Conservation (phyloP, 1,140 invertebrate genomes). For the Formica exsecta region DNA sequence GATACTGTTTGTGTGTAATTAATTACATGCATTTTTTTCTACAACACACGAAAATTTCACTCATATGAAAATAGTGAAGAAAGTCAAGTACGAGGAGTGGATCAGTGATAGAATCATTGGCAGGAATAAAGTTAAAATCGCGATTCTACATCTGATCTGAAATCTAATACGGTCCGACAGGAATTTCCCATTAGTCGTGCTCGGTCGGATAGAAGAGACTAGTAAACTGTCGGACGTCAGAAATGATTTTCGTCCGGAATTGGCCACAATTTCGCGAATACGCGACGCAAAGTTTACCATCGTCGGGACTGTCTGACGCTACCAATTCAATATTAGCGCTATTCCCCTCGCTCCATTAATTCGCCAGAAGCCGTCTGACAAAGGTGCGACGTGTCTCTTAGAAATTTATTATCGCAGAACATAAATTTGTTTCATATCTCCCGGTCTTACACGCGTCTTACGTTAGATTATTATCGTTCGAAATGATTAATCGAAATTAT, state of each 20-base stretch:
- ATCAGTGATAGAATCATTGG: conserved; percentile 12
- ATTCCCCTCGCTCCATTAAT: conserved; percentile 51
- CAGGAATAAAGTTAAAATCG: conserved; percentile 17
- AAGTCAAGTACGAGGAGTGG: not conserved
- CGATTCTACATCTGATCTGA: not conserved
- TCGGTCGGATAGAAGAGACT: not conserved
- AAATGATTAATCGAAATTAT: conserved; percentile 55
- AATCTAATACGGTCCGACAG: conserved; percentile 27
- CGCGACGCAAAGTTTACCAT: conserved; percentile 41
- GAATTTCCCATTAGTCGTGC: conserved; percentile 37
- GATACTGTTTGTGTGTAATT: not conserved
- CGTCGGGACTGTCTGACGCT: conserved; percentile 26
- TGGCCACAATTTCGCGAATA: conserved; percentile 46
- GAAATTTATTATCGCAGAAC: conserved; percentile 32
- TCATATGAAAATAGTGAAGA: not conserved
- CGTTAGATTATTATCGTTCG: conserved; percentile 13
- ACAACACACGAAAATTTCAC: not conserved
- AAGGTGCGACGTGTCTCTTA: conserved; percentile 27
- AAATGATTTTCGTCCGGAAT: conserved; percentile 50
- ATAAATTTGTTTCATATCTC: conserved; percentile 21
- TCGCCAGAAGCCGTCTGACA: conserved; percentile 25
- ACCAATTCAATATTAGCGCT: conserved; percentile 45
- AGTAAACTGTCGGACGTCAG: conserved; percentile 47
- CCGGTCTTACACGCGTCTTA: not conserved
- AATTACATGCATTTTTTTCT: not conserved